phyloP scores from a whole-genome alignment of 2,888 invertebrate genomes.

The Sturmia bella region DNA sequence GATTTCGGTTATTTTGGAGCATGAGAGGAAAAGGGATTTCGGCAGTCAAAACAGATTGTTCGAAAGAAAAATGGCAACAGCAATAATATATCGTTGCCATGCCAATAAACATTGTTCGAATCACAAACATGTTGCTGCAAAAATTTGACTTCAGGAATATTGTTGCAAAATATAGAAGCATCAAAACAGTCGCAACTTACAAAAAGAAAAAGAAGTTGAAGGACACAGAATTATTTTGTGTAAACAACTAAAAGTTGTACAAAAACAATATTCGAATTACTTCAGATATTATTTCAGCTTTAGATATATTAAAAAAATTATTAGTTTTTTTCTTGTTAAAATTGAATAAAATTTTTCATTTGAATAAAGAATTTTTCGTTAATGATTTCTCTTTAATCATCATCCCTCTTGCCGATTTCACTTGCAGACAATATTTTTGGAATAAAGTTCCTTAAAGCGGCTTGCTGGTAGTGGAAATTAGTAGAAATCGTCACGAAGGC shows the following conservation, averaged over 20 bases:
- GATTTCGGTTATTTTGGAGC: neutral
- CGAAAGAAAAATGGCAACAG: conserved; percentile 28
- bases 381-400: no score
- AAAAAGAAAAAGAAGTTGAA: neutral
- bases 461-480: no score
- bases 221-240: neutral
- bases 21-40: neutral
- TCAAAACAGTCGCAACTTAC: neutral
- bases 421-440: no score
- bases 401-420: no score
- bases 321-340: neutral
- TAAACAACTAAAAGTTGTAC: neutral
- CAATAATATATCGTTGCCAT: conserved; percentile 40
- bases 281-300: conserved; percentile 16
- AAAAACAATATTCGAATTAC: neutral
- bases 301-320: conserved; percentile 21
- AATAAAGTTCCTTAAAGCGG: no score
- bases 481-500: no score
- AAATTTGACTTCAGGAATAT: conserved; percentile 52
- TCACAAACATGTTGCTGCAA: conserved; percentile 46
- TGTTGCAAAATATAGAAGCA: conserved; percentile 18
- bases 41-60: conserved; percentile 34
- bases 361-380: neutral
- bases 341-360: neutral
- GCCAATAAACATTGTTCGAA: conserved; percentile 59